Evolutionary conservation across 2,113 vertebrate species (phyloP), one percentile per base, ranked within the genome.

Genomic region (Ancistrus triradiatus): DNA sequence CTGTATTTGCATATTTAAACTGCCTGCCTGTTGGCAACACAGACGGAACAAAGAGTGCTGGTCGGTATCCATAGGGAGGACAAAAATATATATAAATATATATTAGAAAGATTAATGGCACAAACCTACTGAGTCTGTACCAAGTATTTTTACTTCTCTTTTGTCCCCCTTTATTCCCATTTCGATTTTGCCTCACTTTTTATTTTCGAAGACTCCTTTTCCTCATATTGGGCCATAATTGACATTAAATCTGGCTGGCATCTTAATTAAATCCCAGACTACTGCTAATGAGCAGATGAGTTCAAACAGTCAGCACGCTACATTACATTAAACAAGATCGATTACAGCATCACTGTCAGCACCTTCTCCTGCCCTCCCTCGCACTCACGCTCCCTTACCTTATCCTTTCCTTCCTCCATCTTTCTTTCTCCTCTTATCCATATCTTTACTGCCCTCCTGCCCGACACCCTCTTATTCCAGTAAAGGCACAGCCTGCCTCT

Each of bases 241-340:
- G 77, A 77, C 79, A 67, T 76, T 81, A 85, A 79, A 85, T 78
- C 78, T 59, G 53, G 72, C 74, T 64, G 67, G 43, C 49, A 64
- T 73, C 75, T 72, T 84, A 80, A 87, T 86, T 79, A 84, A 86
- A 82, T 78, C 78, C 78, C 76, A 74, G 80, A 82, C 80, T 81
- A 74, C 69, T 62, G 76, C 68, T 84, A 83, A 82, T 77, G 76
- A 83, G 79, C 75, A 62, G 68, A 78, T 38, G 66, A 79, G 81
- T 84, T 83, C 80, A 86, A 82, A 86, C 79, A 81, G 74, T 81
- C 83, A 78, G 18, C 59, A 69, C 63, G 73, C 70, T 68, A 76
- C 74, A 75, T 76, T 70, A 22, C 79, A 73, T 76, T 83, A 75
- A 87, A 84, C 61, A 66, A 77, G 75, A 84, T 83, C 65, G 72